A percentile compares a stretch with the other conserved stretches of the same genome.
These are phyloP conservation scores for Drosophila seguyi DNA, from an alignment of 1,140 invertebrate genomes.

Conservation along the genomic window DNA sequence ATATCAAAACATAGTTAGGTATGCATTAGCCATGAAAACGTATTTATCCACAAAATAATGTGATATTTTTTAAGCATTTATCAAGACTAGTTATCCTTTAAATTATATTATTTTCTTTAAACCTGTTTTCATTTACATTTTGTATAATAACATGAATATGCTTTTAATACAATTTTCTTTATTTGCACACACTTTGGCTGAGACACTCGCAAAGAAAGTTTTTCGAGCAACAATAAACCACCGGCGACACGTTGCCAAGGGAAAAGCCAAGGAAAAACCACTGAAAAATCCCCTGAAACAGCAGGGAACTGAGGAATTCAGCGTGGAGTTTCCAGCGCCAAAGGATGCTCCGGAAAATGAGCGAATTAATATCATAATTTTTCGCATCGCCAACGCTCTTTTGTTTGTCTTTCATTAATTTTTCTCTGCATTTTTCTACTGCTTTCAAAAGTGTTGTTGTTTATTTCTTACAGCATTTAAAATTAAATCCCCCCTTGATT, in stretches of 20 bases:
- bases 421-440: conserved; percentile 17
- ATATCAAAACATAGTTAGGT: neutral
- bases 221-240: conserved; percentile 18
- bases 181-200: conserved; percentile 9
- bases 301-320: conserved; percentile 31
- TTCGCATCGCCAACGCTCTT: conserved; percentile 5
- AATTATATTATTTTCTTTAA: neutral
- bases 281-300: conserved; percentile 31
- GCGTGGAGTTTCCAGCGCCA: neutral
- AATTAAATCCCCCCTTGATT: conserved; percentile 13
- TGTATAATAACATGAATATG: neutral
- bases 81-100: neutral
- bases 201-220: conserved; percentile 41
- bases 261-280: conserved; percentile 20
- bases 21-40: too few species aligned
- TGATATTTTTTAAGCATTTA: neutral
- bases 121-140: neutral
- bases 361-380: conserved; percentile 51
- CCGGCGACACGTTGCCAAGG: conserved; percentile 48
- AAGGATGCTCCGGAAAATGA: conserved; percentile 21
- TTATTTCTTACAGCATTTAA: neutral
- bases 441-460: neutral
- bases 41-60: neutral
- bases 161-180: neutral
- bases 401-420: conserved; percentile 49